phyloP scores from a whole-genome alignment of 2,797 vertebrate species.

The Anguilla marmorata region DNA sequence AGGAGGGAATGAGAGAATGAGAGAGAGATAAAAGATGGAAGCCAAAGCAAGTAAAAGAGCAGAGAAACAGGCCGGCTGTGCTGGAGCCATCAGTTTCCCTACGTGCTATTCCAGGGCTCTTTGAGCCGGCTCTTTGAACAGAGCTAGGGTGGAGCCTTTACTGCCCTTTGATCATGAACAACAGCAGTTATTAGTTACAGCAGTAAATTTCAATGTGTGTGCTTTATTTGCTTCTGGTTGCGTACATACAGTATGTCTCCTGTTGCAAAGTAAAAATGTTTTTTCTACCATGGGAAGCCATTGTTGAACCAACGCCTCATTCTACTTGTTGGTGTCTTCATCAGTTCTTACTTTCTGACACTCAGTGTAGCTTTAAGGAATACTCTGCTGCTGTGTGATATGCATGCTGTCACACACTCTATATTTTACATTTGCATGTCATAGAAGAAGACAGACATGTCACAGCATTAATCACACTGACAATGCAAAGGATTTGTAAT shows the following conservation, averaged over 20 bases:
- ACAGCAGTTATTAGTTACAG: too few relatives aligned
- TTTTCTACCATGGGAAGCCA: neutral
- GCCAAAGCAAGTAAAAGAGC: too few relatives aligned
- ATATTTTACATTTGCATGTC: conserved; percentile 6
- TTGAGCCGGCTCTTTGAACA: too few relatives aligned
- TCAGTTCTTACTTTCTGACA: neutral
- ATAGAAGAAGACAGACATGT: neutral
- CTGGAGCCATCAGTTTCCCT: too few relatives aligned
- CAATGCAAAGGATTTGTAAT: conserved; percentile 15
- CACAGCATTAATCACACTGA: conserved; percentile 7
- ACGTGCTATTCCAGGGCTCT: too few relatives aligned
- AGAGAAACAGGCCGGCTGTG: too few relatives aligned
- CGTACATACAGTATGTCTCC: neutral
- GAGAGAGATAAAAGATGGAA: conserved; percentile 17
- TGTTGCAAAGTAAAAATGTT: neutral
- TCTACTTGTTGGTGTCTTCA: neutral
- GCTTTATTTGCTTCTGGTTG: neutral
- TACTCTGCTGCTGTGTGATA: neutral
- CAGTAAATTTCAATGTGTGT: too few relatives aligned
- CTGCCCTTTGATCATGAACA: too few relatives aligned
- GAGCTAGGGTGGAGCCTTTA: too few relatives aligned
- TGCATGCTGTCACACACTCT: neutral
- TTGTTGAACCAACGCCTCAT: neutral
- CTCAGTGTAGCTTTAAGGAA: neutral
- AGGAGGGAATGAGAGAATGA: neutral